A percentile compares a stretch with the other conserved stretches of the same genome.
These are phyloP conservation scores for Limnephilus marmoratus DNA, from an alignment of 2,888 invertebrate species.

Conservation along the genomic window DNA sequence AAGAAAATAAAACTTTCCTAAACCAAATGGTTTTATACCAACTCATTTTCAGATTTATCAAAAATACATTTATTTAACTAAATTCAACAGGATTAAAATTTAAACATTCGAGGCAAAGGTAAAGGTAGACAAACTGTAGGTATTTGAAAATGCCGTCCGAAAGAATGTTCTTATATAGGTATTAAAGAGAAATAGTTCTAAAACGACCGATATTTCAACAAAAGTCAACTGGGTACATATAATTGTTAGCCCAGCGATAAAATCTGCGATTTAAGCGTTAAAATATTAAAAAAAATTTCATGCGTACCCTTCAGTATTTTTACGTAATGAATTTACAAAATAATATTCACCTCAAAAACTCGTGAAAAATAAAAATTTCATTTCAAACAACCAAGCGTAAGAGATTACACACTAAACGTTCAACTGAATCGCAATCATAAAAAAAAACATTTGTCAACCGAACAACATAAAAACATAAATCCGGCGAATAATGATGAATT, in stretches of 20 bases:
- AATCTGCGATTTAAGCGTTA: not conserved
- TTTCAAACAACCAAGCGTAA: not conserved
- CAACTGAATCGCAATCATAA: not conserved
- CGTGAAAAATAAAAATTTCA: not conserved
- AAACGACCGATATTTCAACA: too few species aligned
- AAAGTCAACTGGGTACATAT: too few species aligned
- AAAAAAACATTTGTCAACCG: not conserved
- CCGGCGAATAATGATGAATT: not conserved
- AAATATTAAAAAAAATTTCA: not conserved
- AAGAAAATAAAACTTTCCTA: too few species aligned
- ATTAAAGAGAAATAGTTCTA: too few species aligned
- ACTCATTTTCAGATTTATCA: too few species aligned
- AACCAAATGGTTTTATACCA: too few species aligned
- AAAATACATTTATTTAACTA: too few species aligned
- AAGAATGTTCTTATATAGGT: too few species aligned
- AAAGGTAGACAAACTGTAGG: too few species aligned
- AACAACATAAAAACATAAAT: not conserved
- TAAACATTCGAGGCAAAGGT: too few species aligned
- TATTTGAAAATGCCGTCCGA: too few species aligned
- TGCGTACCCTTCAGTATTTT: not conserved
- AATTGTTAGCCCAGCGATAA: not conserved
- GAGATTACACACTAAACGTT: not conserved
- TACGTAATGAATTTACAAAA: not conserved
- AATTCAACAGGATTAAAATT: too few species aligned
- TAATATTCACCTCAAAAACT: not conserved